A percentile compares a stretch with the other conserved stretches of the same genome.
phyloP scores from a whole-genome alignment of 2,797 vertebrate genomes.

The Gadopsis bispinosus region DNA sequence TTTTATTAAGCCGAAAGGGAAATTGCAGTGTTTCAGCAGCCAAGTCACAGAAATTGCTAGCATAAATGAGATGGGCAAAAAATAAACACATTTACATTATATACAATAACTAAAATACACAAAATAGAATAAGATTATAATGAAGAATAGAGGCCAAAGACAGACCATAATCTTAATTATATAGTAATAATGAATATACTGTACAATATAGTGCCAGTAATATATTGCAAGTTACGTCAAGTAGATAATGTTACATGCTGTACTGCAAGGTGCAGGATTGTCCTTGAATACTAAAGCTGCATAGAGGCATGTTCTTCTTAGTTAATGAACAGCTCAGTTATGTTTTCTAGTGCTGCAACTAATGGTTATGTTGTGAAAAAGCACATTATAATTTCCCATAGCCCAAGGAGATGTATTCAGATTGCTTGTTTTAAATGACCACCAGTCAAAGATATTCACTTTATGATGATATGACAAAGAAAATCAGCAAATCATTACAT shows the following conservation, averaged over 20 bases:
- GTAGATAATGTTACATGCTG: neutral
- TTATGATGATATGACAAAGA: neutral
- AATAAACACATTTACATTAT: neutral
- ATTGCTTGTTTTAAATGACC: neutral
- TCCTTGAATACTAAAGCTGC: neutral
- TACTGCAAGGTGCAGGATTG: neutral
- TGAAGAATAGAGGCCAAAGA: neutral
- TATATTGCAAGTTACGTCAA: neutral
- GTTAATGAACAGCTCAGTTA: neutral
- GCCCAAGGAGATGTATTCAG: neutral
- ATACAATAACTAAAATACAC: neutral
- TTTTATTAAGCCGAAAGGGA: neutral
- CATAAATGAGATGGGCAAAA: neutral
- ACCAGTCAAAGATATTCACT: neutral
- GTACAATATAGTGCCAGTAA: too few relatives aligned
- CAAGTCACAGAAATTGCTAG: neutral
- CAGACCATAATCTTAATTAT: neutral
- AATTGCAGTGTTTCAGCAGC: neutral
- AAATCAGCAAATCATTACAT: neutral
- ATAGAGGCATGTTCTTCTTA: neutral
- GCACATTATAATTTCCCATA: neutral
- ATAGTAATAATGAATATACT: too few relatives aligned
- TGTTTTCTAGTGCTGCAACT: neutral
- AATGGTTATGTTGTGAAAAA: neutral
- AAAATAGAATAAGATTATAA: neutral